phyloP scores from a whole-genome alignment of 35 echinoderm and acorn worm genomes.

The Lytechinus variegatus region DNA sequence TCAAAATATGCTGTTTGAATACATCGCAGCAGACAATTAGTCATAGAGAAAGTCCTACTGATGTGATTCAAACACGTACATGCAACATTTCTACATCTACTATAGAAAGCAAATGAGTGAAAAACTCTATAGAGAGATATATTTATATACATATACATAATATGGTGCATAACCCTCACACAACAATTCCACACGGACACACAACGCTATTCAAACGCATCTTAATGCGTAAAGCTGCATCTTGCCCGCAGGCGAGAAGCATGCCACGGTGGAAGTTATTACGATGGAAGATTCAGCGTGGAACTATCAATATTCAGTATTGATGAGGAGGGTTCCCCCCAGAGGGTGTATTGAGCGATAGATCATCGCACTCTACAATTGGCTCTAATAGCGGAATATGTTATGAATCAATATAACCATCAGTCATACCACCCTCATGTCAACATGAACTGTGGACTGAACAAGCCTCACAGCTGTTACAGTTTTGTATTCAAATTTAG shows the following conservation, averaged over 20 bases:
- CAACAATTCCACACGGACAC: not conserved
- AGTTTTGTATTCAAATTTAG: not conserved
- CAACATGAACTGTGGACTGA: not conserved
- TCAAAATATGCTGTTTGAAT: not conserved
- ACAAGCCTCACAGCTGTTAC: not conserved
- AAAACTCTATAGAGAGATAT: not conserved
- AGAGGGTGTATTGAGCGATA: not conserved
- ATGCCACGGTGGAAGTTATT: conserved; percentile 38
- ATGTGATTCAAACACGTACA: not conserved
- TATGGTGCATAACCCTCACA: not conserved
- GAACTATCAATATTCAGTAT: conserved; percentile 22
- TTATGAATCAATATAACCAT: not conserved
- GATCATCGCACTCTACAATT: not conserved
- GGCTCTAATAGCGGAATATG: not conserved
- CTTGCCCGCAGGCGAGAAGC: not conserved
- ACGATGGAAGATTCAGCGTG: conserved; percentile 15
- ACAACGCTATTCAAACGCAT: not conserved
- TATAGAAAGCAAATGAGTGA: not conserved
- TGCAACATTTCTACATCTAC: not conserved
- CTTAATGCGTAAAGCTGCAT: not conserved
- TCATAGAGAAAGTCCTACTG: not conserved
- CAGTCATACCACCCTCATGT: not conserved
- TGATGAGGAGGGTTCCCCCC: not conserved
- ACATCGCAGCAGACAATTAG: not conserved
- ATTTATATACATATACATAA: not conserved